phyloP scores from a whole-genome alignment of 2,888 invertebrate genomes.

The Tromatobia lineatoria region DNA sequence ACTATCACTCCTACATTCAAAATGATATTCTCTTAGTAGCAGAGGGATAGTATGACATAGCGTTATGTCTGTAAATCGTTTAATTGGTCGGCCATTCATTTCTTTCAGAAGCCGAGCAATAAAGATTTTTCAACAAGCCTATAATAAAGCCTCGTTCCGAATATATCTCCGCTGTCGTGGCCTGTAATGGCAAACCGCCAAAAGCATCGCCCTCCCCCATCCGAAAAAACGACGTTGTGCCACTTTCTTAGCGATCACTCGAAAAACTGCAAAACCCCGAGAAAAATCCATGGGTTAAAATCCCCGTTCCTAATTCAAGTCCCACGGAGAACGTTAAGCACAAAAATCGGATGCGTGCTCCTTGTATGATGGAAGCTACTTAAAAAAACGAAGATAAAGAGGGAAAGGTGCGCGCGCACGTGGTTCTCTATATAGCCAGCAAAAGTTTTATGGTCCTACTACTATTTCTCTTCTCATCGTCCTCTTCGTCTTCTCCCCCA shows the following conservation, averaged over 20 bases:
- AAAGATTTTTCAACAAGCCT: too few species aligned
- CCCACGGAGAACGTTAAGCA: slow-evolving; percentile 15
- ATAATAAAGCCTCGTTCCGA: too few species aligned
- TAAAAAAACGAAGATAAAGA: slow-evolving; percentile 65
- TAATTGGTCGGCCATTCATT: too few species aligned
- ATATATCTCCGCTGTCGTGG: too few species aligned
- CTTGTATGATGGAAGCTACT: slow-evolving; percentile 76
- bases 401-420: slow-evolving; percentile 65
- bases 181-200: too few species aligned
- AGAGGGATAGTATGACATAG: too few species aligned
- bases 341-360: slow-evolving; percentile 72
- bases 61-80: too few species aligned
- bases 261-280: not conserved
- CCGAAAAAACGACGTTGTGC: not conserved
- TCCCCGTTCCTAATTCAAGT: slow-evolving; percentile 30
- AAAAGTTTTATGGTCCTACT: not conserved
- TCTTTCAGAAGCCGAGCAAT: too few species aligned
- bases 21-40: too few species aligned
- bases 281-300: not conserved
- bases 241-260: not conserved
- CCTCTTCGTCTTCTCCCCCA: slow-evolving; percentile 8
- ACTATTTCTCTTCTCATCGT: slow-evolving; percentile 13
- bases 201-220: too few species aligned
- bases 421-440: not conserved
- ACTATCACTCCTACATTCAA: too few species aligned